phyloP scores from a whole-genome alignment of 2,888 invertebrate species.

The Xylocampa areola region DNA sequence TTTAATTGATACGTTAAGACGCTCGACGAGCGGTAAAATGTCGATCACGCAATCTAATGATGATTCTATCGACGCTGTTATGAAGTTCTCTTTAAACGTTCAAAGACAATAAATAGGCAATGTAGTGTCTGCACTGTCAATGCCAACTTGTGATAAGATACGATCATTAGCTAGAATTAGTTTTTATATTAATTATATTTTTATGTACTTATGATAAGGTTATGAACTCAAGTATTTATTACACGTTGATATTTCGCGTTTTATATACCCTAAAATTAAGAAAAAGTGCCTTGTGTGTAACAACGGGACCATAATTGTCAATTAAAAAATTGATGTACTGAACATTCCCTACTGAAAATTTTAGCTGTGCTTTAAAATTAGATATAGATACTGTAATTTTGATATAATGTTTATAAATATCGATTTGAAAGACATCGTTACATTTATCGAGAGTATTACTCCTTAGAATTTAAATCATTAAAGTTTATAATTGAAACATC shows the following conservation, averaged over 20 bases:
- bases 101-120: conserved; percentile 25
- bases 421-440: conserved; percentile 80
- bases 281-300: conserved; percentile 80
- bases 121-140: conserved; percentile 62
- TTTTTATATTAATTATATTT: conserved; percentile 59
- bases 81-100: conserved; percentile 24
- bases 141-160: conserved; percentile 75
- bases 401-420: conserved; percentile 77
- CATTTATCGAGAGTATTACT: conserved; percentile 85
- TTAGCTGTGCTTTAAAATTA: conserved; percentile 73
- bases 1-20: conserved; percentile 32
- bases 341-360: conserved; percentile 84
- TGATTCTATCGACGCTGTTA: conserved; percentile 23
- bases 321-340: conserved; percentile 80
- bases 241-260: conserved; percentile 65
- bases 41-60: conserved; percentile 22
- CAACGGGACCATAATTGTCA: conserved; percentile 80
- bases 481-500: conserved; percentile 70
- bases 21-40: conserved; percentile 19
- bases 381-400: conserved; percentile 64
- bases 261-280: conserved; percentile 60
- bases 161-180: conserved; percentile 63
- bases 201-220: conserved; percentile 77
- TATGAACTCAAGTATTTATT: conserved; percentile 73
- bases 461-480: conserved; percentile 82